A percentile compares a stretch with the other conserved stretches of the same genome.
Evolutionary conservation across 2,888 invertebrate genomes (phyloP).

Genomic region (Dilophus febrilis): DNA sequence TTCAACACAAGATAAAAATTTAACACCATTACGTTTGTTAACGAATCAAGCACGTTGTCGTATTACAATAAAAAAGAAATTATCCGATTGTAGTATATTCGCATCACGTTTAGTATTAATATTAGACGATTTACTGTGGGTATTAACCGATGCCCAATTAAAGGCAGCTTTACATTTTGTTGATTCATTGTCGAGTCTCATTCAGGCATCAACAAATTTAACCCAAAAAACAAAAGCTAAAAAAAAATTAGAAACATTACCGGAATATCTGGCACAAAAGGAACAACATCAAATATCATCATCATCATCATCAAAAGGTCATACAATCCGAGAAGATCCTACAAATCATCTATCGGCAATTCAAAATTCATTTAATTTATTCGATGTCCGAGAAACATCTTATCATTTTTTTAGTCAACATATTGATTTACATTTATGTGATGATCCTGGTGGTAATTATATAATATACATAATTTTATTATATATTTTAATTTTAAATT

Average conservation of each 20-base stretch:
- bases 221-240: constrained; percentile 70
- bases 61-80: constrained; percentile 86
- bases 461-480: neutral
- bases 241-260: constrained; percentile 53
- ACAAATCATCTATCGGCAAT: constrained; percentile 23
- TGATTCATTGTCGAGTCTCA: constrained; percentile 65
- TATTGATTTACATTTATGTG: constrained; percentile 91
- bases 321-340: constrained; percentile 23
- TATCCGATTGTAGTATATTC: constrained; percentile 81
- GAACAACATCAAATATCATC: constrained; percentile 43
- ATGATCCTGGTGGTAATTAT: constrained; percentile 71
- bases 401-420: constrained; percentile 88
- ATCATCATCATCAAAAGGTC: constrained; percentile 20
- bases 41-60: constrained; percentile 89
- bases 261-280: constrained; percentile 56
- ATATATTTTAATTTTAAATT: neutral
- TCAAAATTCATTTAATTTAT: constrained; percentile 59
- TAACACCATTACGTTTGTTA: constrained; percentile 79
- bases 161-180: constrained; percentile 84
- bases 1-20: constrained; percentile 53
- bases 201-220: constrained; percentile 61
- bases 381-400: constrained; percentile 94
- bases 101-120: constrained; percentile 83
- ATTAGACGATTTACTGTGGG: constrained; percentile 93
- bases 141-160: constrained; percentile 87